Percentiles rank a stretch among this genome's conserved stretches.
Evolutionary conservation across 2,113 vertebrate genomes (phyloP).

Genomic region (Phylloscopus trochilus): DNA sequence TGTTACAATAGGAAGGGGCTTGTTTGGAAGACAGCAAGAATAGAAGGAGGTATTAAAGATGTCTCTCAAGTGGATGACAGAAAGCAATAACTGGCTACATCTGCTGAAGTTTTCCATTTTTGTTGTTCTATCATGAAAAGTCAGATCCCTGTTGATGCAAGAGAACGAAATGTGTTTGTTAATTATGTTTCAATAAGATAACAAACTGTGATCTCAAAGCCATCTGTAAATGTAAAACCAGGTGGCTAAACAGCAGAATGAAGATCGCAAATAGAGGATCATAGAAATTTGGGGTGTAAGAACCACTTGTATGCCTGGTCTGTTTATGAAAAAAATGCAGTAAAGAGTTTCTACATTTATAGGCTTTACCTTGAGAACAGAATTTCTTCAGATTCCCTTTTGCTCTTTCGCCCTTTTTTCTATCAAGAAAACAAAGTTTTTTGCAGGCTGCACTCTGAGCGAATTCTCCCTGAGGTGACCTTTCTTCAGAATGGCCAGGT

Average conservation of each 20-base stretch:
- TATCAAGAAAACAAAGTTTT: neutral
- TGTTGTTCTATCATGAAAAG: neutral
- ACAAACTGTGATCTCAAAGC: conserved; percentile 54
- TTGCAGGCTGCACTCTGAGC: neutral
- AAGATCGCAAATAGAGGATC: neutral
- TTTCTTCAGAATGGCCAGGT: neutral
- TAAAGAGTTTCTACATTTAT: neutral
- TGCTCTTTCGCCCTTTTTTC: neutral
- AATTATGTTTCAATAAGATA: conserved; percentile 57
- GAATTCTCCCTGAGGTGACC: neutral
- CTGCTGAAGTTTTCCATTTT: conserved; percentile 22
- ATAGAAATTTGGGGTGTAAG: conserved; percentile 12
- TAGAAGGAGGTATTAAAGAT: neutral
- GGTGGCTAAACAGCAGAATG: conserved; percentile 36
- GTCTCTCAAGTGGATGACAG: neutral
- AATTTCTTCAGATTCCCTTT: neutral
- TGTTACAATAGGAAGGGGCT: neutral
- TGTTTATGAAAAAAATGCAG: neutral
- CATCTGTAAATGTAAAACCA: conserved; percentile 54
- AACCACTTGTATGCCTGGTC: neutral
- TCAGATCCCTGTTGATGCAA: conserved; percentile 43
- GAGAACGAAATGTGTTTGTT: conserved; percentile 42
- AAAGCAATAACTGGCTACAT: neutral
- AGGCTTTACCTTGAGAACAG: neutral
- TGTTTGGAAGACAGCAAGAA: neutral